A percentile compares a stretch with the other conserved stretches of the same genome.
These are phyloP conservation scores for Dynastes tityus DNA, from an alignment of 2,888 invertebrate genomes.

Conservation along the genomic window DNA sequence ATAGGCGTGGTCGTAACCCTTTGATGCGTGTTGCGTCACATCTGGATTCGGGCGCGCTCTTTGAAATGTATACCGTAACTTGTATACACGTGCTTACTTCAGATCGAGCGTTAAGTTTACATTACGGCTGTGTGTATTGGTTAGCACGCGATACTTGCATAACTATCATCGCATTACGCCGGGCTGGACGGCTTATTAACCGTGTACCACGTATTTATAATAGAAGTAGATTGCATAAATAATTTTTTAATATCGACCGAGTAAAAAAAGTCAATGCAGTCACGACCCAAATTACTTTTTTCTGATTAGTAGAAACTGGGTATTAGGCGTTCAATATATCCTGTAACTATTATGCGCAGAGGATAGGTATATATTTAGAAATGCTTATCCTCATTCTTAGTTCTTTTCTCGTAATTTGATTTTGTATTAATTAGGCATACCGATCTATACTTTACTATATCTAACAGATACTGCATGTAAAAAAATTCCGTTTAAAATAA, in stretches of 20 bases:
- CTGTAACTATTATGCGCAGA: too few species aligned
- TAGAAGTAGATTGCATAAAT: constrained; percentile 49
- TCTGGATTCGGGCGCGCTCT: constrained; percentile 54
- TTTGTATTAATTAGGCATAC: too few species aligned
- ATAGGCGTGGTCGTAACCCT: constrained; percentile 73
- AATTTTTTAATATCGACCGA: constrained; percentile 42
- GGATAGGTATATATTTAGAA: too few species aligned
- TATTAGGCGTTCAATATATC: too few species aligned
- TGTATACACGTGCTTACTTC: constrained; percentile 41
- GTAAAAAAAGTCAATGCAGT: constrained; percentile 42
- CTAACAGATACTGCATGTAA: too few species aligned
- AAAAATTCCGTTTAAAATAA: too few species aligned
- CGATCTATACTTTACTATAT: too few species aligned
- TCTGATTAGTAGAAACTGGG: neutral
- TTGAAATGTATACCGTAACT: constrained; percentile 50
- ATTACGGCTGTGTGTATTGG: constrained; percentile 37
- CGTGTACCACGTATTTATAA: constrained; percentile 46
- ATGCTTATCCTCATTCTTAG: too few species aligned
- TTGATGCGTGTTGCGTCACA: constrained; percentile 64
- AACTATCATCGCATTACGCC: constrained; percentile 49
- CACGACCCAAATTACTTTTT: constrained; percentile 39
- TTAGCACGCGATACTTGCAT: constrained; percentile 51
- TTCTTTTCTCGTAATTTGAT: too few species aligned
- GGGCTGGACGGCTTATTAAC: constrained; percentile 37
- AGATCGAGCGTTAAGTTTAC: constrained; percentile 44